Evolutionary conservation across 2,113 vertebrate genomes (phyloP).

Genomic region (Triplophysa siluroides): DNA sequence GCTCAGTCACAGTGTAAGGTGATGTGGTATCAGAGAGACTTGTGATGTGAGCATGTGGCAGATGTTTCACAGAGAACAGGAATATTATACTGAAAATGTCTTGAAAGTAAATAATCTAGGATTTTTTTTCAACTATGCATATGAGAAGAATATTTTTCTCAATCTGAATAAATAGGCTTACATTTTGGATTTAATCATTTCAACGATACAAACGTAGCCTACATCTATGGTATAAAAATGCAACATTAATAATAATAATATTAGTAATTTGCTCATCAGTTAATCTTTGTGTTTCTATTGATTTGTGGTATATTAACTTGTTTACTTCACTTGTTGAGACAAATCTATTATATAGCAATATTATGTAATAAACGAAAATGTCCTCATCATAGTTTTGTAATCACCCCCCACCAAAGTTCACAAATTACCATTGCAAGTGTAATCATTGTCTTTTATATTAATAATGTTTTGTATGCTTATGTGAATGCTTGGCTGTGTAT

Average conservation of each 20-base stretch:
- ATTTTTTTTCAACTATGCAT: background rate
- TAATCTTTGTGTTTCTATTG: background rate
- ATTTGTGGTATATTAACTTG: background rate
- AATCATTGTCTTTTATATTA: background rate
- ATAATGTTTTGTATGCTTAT: background rate
- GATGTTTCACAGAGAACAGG: background rate
- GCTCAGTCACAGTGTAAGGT: conserved; percentile 38
- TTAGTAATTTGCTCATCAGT: no score
- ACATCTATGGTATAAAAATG: background rate
- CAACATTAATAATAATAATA: background rate
- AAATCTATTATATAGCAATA: background rate
- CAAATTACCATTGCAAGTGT: background rate
- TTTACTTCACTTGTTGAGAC: background rate
- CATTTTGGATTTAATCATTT: background rate
- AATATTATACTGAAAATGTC: background rate
- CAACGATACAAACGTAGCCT: background rate
- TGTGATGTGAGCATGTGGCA: conserved; percentile 45
- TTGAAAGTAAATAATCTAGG: background rate
- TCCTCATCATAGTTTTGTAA: background rate
- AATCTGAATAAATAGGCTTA: background rate
- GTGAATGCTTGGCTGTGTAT: background rate
- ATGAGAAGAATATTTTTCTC: background rate
- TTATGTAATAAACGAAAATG: no score
- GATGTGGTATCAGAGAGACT: conserved; percentile 23
- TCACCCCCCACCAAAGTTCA: background rate